A percentile compares a stretch with the other conserved stretches of the same genome.
Conservation (phyloP, 1,140 invertebrate genomes). For the Leptinotarsa lineolata region DNA sequence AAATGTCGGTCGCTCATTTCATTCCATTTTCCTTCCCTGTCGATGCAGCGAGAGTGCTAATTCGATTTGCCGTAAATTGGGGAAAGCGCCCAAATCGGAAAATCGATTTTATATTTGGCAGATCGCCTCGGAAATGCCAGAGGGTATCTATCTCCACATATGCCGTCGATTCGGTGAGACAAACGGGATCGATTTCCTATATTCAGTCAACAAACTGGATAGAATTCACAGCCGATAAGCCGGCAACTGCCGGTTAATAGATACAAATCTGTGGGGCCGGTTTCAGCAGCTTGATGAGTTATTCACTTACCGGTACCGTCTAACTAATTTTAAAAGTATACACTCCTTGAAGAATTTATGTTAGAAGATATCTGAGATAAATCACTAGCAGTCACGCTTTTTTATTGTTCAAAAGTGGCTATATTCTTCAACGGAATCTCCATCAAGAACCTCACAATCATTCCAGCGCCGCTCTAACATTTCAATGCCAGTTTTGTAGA, state of each 20-base stretch:
- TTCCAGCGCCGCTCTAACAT: too few relatives aligned
- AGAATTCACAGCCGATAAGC: not conserved
- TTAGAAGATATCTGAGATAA: too few relatives aligned
- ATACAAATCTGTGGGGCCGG: not conserved
- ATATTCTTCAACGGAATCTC: too few relatives aligned
- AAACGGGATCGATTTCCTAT: conserved; percentile 3
- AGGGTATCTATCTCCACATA: conserved; percentile 17
- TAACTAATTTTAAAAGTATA: too few relatives aligned
- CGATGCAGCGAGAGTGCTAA: conserved; percentile 20
- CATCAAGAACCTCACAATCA: too few relatives aligned
- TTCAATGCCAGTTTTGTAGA: too few relatives aligned
- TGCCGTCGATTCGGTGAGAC: not conserved
- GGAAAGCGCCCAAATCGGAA: conserved; percentile 25
- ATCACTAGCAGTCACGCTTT: too few relatives aligned
- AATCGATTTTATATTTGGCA: conserved; percentile 25
- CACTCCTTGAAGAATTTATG: too few relatives aligned
- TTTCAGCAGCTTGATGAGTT: too few relatives aligned
- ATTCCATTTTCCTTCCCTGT: not conserved
- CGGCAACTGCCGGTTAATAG: not conserved
- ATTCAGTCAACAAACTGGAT: not conserved
- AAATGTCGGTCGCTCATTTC: not conserved
- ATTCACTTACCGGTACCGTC: too few relatives aligned
- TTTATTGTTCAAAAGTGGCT: too few relatives aligned
- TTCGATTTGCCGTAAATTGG: conserved; percentile 28
- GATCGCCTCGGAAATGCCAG: conserved; percentile 15